phyloP scores from a whole-genome alignment of 2,113 vertebrate species.

The Bujurquina vittata region DNA sequence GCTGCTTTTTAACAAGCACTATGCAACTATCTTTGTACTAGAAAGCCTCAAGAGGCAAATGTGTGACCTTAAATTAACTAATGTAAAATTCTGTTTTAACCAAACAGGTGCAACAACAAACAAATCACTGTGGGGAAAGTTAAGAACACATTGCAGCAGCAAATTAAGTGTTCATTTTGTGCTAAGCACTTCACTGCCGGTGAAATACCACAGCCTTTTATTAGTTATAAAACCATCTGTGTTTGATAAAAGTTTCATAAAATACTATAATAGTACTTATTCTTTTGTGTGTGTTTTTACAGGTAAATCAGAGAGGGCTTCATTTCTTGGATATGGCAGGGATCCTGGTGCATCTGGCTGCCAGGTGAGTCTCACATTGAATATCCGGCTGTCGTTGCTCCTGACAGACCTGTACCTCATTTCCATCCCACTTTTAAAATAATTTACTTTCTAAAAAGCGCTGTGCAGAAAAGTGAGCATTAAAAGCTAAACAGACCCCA shows the following conservation, averaged over 20 bases:
- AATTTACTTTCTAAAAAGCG: background rate
- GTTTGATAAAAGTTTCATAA: slow-evolving; percentile 6
- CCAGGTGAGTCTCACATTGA: slow-evolving; percentile 85
- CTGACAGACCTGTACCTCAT: background rate
- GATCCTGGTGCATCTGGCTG: slow-evolving; percentile 88
- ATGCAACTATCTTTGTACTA: background rate
- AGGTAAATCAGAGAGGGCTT: slow-evolving; percentile 93
- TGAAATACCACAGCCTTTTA: background rate
- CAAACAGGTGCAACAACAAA: background rate
- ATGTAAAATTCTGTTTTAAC: background rate
- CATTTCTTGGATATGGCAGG: slow-evolving; percentile 89
- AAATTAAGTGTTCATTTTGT: background rate
- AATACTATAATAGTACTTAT: background rate
- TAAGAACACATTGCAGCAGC: background rate
- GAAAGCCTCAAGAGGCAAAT: background rate
- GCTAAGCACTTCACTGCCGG: background rate
- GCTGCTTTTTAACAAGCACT: background rate
- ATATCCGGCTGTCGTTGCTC: background rate
- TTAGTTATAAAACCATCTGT: slow-evolving; percentile 6
- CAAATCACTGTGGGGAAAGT: background rate
- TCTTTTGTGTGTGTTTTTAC: slow-evolving; percentile 30
- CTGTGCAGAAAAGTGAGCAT: background rate
- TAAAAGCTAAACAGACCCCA: background rate
- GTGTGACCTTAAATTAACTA: background rate
- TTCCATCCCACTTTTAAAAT: background rate